Evolutionary conservation across 2,113 vertebrate species (phyloP).

Genomic region (Galemys pyrenaicus): DNA sequence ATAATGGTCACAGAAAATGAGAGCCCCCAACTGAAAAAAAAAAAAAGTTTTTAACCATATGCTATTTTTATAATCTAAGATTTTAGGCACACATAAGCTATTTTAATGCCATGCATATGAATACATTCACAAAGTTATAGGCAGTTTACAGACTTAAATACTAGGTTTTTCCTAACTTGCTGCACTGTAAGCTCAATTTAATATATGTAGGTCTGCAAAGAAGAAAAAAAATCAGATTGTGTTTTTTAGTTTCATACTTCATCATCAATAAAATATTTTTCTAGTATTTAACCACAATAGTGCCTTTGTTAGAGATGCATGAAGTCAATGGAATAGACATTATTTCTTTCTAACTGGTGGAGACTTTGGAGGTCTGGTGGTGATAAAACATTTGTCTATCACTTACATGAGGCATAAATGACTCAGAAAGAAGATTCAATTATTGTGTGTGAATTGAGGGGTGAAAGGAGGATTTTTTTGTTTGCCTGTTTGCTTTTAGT

Average conservation of each 20-base stretch:
- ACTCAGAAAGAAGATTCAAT: conserved; percentile 15
- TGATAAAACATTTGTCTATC: conserved; percentile 61
- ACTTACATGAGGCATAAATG: neutral
- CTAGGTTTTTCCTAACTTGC: conserved; percentile 57
- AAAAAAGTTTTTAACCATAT: conserved; percentile 27
- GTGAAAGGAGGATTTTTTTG: neutral
- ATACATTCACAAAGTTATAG: conserved; percentile 73
- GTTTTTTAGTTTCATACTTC: conserved; percentile 72
- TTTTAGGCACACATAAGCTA: conserved; percentile 51
- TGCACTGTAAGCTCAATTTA: conserved; percentile 56
- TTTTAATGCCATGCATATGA: conserved; percentile 77
- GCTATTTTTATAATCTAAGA: conserved; percentile 64
- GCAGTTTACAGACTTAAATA: conserved; percentile 74
- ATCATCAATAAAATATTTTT: conserved; percentile 74
- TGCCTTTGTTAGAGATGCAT: conserved; percentile 80
- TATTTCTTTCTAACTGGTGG: conserved; percentile 34
- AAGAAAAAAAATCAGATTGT: conserved; percentile 73
- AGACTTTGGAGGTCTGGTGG: conserved; percentile 29
- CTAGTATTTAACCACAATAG: neutral
- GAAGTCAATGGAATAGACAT: conserved; percentile 41
- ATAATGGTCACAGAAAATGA: conserved; percentile 46
- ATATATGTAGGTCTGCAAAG: neutral
- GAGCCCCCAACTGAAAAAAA: conserved; percentile 47
- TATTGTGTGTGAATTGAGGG: neutral
- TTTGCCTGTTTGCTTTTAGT: neutral